Evolutionary conservation across 1,140 invertebrate genomes (phyloP).

Genomic region (Aphaenogaster ashmeadi): DNA sequence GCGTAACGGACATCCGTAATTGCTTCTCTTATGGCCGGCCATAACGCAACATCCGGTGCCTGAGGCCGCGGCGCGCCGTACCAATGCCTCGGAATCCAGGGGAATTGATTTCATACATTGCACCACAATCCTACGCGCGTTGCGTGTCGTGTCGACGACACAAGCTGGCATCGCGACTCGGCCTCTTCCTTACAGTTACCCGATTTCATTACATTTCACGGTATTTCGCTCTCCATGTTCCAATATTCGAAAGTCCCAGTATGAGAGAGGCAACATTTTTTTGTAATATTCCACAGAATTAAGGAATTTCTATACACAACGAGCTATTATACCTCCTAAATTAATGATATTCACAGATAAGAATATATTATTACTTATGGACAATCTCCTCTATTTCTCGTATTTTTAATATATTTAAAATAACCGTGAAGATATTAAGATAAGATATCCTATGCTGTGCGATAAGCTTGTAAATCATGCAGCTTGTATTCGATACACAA

Average conservation of each 20-base stretch:
- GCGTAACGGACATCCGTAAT: slow-evolving; percentile 47
- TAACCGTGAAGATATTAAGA: neutral
- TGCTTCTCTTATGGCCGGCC: slow-evolving; percentile 37
- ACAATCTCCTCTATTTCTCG: neutral
- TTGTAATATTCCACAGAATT: neutral
- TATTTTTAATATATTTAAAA: neutral
- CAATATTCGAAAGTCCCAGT: neutral
- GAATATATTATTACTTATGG: neutral
- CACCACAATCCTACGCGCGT: slow-evolving; percentile 32
- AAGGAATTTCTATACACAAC: neutral
- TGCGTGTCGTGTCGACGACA: slow-evolving; percentile 25
- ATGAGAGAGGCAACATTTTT: too few relatives aligned
- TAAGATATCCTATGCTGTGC: neutral
- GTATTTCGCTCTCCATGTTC: neutral
- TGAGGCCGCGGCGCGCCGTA: slow-evolving; percentile 18
- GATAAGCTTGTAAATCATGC: slow-evolving; percentile 26
- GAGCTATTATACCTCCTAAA: neutral
- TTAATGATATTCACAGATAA: neutral
- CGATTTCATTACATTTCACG: slow-evolving; percentile 13
- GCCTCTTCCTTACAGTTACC: neutral
- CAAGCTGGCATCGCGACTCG: neutral
- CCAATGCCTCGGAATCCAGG: slow-evolving; percentile 52
- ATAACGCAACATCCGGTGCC: slow-evolving; percentile 44
- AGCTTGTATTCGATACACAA: slow-evolving; percentile 16
- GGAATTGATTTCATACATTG: slow-evolving; percentile 62